phyloP scores from a whole-genome alignment of 1,140 invertebrate species.

The Adoxophyes honmai region DNA sequence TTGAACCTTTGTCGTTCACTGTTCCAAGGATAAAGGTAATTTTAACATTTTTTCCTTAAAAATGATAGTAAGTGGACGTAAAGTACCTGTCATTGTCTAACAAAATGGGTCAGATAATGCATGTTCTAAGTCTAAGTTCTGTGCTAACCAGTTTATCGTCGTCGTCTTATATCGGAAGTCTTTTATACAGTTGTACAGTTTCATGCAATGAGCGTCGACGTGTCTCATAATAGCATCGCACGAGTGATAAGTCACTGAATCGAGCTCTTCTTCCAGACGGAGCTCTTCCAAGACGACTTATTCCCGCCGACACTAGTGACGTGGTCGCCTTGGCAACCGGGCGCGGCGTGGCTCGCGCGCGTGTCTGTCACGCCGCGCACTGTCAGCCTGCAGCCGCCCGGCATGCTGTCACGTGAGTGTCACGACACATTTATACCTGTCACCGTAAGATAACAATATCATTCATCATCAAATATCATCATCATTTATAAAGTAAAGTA shows the following conservation, averaged over 20 bases:
- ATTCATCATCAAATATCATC: no score
- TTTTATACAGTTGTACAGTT: no score
- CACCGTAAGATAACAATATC: no score
- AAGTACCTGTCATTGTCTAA: no score
- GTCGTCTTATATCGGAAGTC: no score
- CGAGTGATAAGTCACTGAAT: neutral
- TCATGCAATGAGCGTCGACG: no score
- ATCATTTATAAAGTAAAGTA: no score
- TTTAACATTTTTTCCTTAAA: conserved; percentile 3
- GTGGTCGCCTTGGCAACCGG: conserved; percentile 87
- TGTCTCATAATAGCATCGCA: no score
- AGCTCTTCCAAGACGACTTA: conserved; percentile 97
- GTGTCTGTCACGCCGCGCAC: conserved; percentile 80
- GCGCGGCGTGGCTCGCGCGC: conserved; percentile 87
- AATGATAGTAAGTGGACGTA: no score
- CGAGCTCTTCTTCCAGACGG: conserved; percentile 80
- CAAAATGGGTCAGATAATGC: no score
- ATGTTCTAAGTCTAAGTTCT: no score
- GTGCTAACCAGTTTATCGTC: no score
- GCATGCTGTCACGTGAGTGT: conserved; percentile 90
- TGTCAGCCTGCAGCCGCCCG: conserved; percentile 89
- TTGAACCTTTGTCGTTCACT: conserved; percentile 96
- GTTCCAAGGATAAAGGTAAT: conserved; percentile 93
- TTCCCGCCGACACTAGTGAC: conserved; percentile 93
- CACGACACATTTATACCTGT: neutral